Evolutionary conservation across 1,140 invertebrate species (phyloP), one percentile per base, ranked within the genome.

Genomic region (Tetranychus urticae): DNA sequence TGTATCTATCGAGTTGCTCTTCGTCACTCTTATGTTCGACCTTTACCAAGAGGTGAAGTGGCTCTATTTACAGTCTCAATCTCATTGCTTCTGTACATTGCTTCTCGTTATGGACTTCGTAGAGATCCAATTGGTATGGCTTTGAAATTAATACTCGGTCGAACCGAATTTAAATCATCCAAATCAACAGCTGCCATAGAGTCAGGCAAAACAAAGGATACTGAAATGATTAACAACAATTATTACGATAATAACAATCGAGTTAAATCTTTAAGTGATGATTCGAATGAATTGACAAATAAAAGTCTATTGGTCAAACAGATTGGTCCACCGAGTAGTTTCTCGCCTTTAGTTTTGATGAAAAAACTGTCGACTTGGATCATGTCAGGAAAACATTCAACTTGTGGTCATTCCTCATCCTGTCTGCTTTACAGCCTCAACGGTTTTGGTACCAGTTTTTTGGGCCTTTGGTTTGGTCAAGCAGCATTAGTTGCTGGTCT

Each of bases 51-150:
- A 14, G 55, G 55, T 37, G 55, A 56, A 56, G 37, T 39, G 55
- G 6, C 64, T 5, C 23, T 65, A 39, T 65, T 65, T 45, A 47
- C 62, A n/a, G 13, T 59, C 5, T 45, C 61, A 33, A 61, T 64
- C 8, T 36, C 56, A 13, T 2, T 52, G 1, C 48, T 63, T 14
- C 10, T 63, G 13, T 64, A 61, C 23, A 7, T 64, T 13, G 13
- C 54, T 8, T 31, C 54, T 36, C 33, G 14, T 12, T 36, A 61
- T n/a, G 63, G 63, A 2, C 50, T 48, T 23, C 31, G 64, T 13
- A 34, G 33, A 33, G 64, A 65, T 62, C 52, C 60, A 8, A 50
- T 65, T n/a, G 39, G 59, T 42, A 39, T 63, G 13, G 63, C 59
- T 1, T 47, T 65, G 5, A 59, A 62, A 59, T 45, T 64, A 4